These are phyloP conservation scores for Premnoplex brunnescens DNA, from an alignment of 2,797 vertebrate genomes.

Conservation along the genomic window DNA sequence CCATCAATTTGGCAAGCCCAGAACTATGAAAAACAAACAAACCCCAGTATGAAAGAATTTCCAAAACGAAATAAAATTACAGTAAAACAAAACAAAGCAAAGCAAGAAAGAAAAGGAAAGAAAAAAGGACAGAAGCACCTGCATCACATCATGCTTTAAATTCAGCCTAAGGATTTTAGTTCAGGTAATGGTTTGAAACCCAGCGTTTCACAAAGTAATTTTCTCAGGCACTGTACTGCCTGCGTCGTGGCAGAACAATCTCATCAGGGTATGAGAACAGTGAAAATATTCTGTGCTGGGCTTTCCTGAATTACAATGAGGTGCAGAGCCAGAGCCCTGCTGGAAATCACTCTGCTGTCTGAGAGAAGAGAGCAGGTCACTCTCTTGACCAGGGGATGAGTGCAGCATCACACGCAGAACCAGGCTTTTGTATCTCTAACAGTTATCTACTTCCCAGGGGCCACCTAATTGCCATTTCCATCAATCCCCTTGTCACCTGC, in stretches of 20 bases:
- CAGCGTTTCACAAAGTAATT: constrained; percentile 31
- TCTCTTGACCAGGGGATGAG: constrained; percentile 66
- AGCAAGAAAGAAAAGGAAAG: neutral
- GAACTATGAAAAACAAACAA: constrained; percentile 23
- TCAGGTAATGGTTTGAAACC: constrained; percentile 42
- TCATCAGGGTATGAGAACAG: constrained; percentile 22
- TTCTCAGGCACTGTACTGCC: constrained; percentile 36
- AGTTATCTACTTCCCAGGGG: constrained; percentile 76
- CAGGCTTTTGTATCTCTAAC: constrained; percentile 72
- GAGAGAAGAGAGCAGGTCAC: constrained; percentile 57
- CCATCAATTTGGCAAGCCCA: neutral
- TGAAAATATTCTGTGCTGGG: constrained; percentile 24
- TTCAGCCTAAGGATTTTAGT: constrained; percentile 18
- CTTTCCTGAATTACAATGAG: constrained; percentile 62
- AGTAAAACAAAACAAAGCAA: neutral
- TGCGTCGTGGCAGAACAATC: constrained; percentile 27
- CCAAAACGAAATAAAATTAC: neutral
- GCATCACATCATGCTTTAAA: neutral
- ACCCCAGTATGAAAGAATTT: neutral
- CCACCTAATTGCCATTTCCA: constrained; percentile 75
- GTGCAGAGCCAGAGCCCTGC: neutral
- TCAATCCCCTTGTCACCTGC: constrained; percentile 68
- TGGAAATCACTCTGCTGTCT: constrained; percentile 56
- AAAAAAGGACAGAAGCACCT: neutral
- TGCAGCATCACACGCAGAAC: constrained; percentile 59